phyloP scores from a whole-genome alignment of 2,888 invertebrate species.

The Drosophila suboccidentalis region DNA sequence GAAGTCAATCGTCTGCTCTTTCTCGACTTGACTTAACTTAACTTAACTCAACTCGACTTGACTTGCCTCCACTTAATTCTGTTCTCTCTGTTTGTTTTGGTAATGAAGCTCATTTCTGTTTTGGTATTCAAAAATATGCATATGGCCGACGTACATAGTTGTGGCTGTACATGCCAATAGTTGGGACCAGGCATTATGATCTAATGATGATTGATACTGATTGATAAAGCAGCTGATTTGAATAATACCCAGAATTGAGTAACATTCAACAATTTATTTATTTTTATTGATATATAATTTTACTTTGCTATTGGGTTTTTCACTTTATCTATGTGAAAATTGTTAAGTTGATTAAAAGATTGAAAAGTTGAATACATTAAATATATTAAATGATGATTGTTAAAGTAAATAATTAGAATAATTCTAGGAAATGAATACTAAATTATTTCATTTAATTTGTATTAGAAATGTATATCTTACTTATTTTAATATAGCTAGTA shows the following conservation, averaged over 20 bases:
- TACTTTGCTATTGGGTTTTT: not conserved
- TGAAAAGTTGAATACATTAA: no score
- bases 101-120: conserved; percentile 85
- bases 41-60: conserved; percentile 18
- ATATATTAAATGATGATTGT: not conserved
- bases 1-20: conserved; percentile 35
- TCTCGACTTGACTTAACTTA: not conserved
- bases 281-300: not conserved
- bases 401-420: not conserved
- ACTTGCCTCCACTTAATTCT: conserved; percentile 51
- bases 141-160: conserved; percentile 24
- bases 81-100: conserved; percentile 84
- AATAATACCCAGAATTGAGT: not conserved
- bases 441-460: not conserved
- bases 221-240: conserved; percentile 12
- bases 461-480: not conserved
- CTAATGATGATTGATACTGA: conserved; percentile 20
- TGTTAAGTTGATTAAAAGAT: not conserved
- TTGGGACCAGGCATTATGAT: conserved; percentile 14
- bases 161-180: conserved; percentile 27
- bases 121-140: conserved; percentile 66
- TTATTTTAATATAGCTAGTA: not conserved
- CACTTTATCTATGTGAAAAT: not conserved
- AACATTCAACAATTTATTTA: conserved; percentile 1
- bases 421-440: not conserved